Conservation (phyloP, 2,888 invertebrate genomes). For the Nomada ruficornis region DNA sequence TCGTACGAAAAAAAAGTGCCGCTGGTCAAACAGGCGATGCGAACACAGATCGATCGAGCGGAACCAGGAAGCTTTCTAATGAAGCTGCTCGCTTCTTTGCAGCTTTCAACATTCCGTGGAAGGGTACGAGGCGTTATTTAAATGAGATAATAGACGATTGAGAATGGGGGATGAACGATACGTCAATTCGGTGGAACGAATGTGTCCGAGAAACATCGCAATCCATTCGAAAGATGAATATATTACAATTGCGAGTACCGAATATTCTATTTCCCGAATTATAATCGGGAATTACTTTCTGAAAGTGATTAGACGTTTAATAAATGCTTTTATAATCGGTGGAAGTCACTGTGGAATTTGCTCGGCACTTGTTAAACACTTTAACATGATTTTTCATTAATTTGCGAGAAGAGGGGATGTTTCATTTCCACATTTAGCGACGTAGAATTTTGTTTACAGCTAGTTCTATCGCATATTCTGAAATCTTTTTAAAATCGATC, state of each 20-base stretch:
- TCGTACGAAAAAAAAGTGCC: constrained; percentile 31
- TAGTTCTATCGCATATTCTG: neutral
- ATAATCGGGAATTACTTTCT: neutral
- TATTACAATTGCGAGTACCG: neutral
- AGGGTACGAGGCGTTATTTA: neutral
- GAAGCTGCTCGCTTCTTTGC: constrained; percentile 37
- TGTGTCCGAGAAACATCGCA: neutral
- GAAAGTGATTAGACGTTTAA: neutral
- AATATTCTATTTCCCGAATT: neutral
- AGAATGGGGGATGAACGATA: neutral
- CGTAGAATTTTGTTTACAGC: neutral
- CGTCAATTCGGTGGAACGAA: neutral
- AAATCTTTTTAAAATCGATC: neutral
- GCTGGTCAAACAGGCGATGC: constrained; percentile 37
- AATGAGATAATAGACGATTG: neutral
- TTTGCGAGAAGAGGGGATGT: too few relatives aligned
- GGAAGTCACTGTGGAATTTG: neutral
- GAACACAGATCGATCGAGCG: constrained; percentile 48
- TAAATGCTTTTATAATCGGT: too few relatives aligned
- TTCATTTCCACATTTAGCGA: neutral
- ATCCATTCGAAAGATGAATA: too few relatives aligned
- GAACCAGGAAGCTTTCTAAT: constrained; percentile 45
- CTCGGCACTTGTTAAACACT: neutral
- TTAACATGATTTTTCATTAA: neutral
- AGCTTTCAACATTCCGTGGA: constrained; percentile 7